Evolutionary conservation across 2,797 vertebrate genomes (phyloP), one percentile per base, ranked within the genome.

Genomic region (Hypotaenidia philippensis): DNA sequence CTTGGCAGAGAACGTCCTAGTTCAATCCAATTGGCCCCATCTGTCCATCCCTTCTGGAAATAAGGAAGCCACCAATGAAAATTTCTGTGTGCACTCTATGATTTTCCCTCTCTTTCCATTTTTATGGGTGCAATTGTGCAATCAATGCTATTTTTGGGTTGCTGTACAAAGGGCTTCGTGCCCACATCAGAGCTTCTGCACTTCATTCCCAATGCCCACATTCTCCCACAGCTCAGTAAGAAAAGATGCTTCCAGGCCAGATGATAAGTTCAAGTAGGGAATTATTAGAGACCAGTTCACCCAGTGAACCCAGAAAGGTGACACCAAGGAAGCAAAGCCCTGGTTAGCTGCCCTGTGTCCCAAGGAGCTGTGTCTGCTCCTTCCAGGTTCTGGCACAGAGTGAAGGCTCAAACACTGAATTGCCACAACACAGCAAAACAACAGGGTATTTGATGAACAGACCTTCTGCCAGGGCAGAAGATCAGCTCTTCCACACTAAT

Each of bases 41-140:
- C 92, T 96, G 94, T 70, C 91, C 38, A 25, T 71, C 88, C 95
- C 87, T 94, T 25, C 26, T 21, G 95, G 94, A 93, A 91, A 84
- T 55, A 94, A 76, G 38, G 7, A 76, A 83, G 89, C 86, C 38
- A 14, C 64, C 94, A 78, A 84, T 87, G 94, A 90, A 83, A 95
- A 44, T 85, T 7, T 72, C 81, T 53, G 7, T 5, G 27, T 3
- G 23, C 16, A 12, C 64, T 80, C 90, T 31, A 7, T 9, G 41
- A 27, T 89, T 89, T 76, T 31, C 77, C 77, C 80, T 68, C 52
- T 79, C 72, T 89, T 91, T 22, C 90, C 80, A 53, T 90, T 93
- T 95, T 93, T 90, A 65, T 44, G 94, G 49, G 71, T 83, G 53
- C 49, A 59, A 18, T 68, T 86, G 80, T 86, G 90, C 57, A 87